phyloP scores from a whole-genome alignment of 1,140 invertebrate genomes.

The Diplogasteroides magnus region DNA sequence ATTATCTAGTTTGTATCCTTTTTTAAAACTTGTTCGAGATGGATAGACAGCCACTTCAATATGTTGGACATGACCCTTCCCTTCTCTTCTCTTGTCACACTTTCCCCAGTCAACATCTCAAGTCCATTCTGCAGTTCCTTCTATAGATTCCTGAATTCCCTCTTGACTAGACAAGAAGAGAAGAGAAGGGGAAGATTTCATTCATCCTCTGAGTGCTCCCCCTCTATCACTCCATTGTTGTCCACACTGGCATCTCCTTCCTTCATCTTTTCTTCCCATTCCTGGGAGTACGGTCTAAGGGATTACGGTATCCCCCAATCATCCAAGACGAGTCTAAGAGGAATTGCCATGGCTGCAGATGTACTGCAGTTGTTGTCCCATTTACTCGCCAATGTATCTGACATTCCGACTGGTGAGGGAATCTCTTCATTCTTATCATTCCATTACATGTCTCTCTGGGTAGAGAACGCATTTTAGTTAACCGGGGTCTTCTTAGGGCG shows the following conservation, averaged over 20 bases:
- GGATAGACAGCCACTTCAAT: neutral
- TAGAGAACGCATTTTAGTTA: no score
- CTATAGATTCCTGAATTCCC: no score
- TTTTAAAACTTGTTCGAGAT: neutral
- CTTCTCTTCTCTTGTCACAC: neutral
- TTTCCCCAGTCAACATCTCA: no score
- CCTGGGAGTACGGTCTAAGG: neutral
- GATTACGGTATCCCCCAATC: neutral
- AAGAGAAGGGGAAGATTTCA: slow-evolving; percentile 1
- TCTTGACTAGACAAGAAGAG: neutral
- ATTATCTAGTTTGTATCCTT: neutral
- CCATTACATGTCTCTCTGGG: slow-evolving; percentile 19
- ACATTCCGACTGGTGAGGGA: slow-evolving; percentile 29
- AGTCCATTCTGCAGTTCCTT: no score
- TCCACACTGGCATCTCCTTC: neutral
- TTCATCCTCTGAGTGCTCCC: neutral
- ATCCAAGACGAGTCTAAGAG: neutral
- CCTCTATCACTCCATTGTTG: neutral
- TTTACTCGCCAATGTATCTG: slow-evolving; percentile 47
- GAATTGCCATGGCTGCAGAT: slow-evolving; percentile 37
- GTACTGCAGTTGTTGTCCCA: slow-evolving; percentile 47
- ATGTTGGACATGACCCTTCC: neutral
- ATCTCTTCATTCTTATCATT: no score
- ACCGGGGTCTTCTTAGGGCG: no score
- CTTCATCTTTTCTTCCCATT: neutral